phyloP scores from a whole-genome alignment of 2,797 vertebrate species.

The Catamblyrhynchus diadema region DNA sequence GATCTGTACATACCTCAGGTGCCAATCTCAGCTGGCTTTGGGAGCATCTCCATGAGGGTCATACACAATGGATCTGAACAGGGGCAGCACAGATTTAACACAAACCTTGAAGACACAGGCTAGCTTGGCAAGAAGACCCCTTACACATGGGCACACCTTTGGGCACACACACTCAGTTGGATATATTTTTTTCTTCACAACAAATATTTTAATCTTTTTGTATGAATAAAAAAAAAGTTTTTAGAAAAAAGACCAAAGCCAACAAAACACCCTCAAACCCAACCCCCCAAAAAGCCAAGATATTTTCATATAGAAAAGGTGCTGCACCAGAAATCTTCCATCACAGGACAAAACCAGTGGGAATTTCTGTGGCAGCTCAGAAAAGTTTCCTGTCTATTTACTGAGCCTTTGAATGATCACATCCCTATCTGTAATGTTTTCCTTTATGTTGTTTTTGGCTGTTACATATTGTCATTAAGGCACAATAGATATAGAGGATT shows the following conservation, averaged over 20 bases:
- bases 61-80: neutral
- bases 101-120: neutral
- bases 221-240: neutral
- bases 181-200: neutral
- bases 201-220: neutral
- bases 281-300: rapidly evolving
- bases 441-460: neutral
- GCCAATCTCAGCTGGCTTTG: neutral
- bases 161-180: too few relatives aligned
- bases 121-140: neutral
- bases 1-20: neutral
- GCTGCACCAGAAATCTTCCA: neutral
- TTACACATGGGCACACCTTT: neutral
- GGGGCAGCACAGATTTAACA: neutral
- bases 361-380: neutral
- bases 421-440: neutral
- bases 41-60: neutral
- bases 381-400: neutral
- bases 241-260: rapidly evolving
- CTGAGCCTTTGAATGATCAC: neutral
- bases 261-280: rapidly evolving
- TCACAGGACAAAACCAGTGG: neutral
- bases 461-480: neutral
- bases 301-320: neutral
- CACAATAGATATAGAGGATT: neutral